Conservation (phyloP, 2,888 invertebrate genomes). For the Caenorhabditis panamensis region DNA sequence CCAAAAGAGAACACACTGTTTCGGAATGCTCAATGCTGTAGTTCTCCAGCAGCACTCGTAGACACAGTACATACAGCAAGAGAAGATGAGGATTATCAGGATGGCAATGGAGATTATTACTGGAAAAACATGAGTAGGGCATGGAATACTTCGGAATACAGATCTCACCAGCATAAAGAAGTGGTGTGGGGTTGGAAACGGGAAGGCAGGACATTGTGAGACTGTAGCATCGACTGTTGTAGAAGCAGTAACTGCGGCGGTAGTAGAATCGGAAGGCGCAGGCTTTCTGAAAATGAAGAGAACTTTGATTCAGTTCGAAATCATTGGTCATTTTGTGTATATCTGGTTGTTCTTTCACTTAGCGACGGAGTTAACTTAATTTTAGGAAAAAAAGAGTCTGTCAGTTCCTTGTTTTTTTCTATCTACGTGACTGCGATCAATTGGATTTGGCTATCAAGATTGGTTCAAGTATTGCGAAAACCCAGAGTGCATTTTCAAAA, state of each 20-base stretch:
- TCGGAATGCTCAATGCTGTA: conserved; percentile 1
- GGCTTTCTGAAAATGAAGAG: conserved; percentile 21
- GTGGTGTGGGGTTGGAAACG: not conserved
- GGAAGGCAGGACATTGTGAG: conserved; percentile 26
- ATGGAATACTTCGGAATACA: not conserved
- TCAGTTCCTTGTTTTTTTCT: not conserved
- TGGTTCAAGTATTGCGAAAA: not conserved
- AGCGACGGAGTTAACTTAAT: no score
- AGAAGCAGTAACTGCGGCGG: conserved; percentile 38
- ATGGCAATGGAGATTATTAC: not conserved
- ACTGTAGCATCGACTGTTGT: conserved; percentile 33
- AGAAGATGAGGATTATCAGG: not conserved
- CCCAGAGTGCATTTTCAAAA: not conserved
- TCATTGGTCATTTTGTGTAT: not conserved
- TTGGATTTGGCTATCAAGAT: not conserved
- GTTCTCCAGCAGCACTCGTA: conserved; percentile 20
- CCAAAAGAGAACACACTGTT: conserved; percentile 11
- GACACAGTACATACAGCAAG: not conserved
- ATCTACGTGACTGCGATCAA: not conserved
- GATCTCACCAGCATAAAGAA: conserved; percentile 3
- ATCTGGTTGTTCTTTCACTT: no score
- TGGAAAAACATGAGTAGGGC: not conserved
- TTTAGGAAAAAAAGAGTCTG: not conserved
- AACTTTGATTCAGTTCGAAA: not conserved
- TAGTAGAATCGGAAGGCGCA: conserved; percentile 41